Base-by-base conservation (phyloP, 2,113 vertebrate species). In the Phaethornis superciliosus region DNA sequence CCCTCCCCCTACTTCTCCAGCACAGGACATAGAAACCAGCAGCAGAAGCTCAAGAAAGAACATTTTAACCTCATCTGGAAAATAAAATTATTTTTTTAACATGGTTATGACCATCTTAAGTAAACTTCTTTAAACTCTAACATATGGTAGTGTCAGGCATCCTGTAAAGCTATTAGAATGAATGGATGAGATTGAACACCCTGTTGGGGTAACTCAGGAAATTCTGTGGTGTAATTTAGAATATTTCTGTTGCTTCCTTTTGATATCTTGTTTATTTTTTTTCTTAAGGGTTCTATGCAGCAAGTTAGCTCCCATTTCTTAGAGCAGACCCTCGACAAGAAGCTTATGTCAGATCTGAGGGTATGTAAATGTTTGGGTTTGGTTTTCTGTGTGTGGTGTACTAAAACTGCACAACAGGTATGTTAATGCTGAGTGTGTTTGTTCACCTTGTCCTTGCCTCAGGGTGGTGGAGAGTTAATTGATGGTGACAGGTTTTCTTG, bases 291-390 rank as follows among this genome's bases (percentile, higher is more conserved):
- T 13, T 99, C 99, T 5, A 99, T 99, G 99, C 98, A 98, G 88
- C 99, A 99, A 98, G 99, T 99, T 67, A 99, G 99, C 91, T 98
- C 98, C 81, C 99, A 99, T 94, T 99, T 99, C 91, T 97, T 99
- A 97, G 99, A 99, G 94, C 99, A 99, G 96, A 99, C 99, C 1
- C 95, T 99, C 85, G 99, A 99, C 92, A 99, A 99, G 98, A 99
- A 99, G 95, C 98, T 99, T 79, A 99, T 99, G 99, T 99, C 99
- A 6, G 99, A 99, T 93, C 98, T 99, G 77, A 98, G 99, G 98
- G 99, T 99, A 97, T 42, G 65, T 93, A 78, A 60, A 55, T 13
- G 20, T 85, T 58, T 56, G 44, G 7, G 8, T 59, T 87, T 77
- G 23, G 28, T 71, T 70, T 42, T 44, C 22, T 72, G 3, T 58